Conservation (phyloP, 2,113 vertebrate species). For the Penelope pileata region DNA sequence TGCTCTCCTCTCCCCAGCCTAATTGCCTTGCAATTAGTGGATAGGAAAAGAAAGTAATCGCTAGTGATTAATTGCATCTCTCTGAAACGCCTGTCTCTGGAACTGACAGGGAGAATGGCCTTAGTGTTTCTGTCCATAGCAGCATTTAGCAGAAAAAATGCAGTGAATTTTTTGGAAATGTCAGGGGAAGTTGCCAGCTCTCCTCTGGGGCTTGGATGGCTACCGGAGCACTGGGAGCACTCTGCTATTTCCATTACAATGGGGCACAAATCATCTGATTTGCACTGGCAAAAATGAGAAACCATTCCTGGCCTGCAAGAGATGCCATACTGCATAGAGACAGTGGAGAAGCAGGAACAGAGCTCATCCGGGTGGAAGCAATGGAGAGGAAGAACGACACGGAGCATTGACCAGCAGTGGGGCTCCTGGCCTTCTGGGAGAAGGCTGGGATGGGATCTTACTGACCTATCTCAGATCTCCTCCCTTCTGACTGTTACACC, state of each 20-base stretch:
- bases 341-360: fast-evolving
- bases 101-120: conserved; percentile 15
- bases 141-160: conserved; percentile 4
- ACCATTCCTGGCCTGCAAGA: not conserved
- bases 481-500: not conserved
- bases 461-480: not conserved
- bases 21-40: conserved; percentile 17
- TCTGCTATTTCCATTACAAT: not conserved
- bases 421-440: not conserved
- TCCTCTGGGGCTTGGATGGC: not conserved
- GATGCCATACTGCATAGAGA: too few species aligned
- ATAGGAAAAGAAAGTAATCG: not conserved
- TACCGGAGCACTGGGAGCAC: fast-evolving
- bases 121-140: not conserved
- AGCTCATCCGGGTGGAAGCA: not conserved
- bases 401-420: not conserved
- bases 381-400: not conserved
- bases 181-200: not conserved
- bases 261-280: not conserved
- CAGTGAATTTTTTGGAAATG: not conserved
- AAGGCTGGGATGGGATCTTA: not conserved
- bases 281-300: not conserved
- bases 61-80: conserved; percentile 18
- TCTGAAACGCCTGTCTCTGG: not conserved
- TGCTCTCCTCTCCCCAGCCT: not conserved